Conservation (phyloP, 2,888 invertebrate genomes). For the Serripes groenlandicus region DNA sequence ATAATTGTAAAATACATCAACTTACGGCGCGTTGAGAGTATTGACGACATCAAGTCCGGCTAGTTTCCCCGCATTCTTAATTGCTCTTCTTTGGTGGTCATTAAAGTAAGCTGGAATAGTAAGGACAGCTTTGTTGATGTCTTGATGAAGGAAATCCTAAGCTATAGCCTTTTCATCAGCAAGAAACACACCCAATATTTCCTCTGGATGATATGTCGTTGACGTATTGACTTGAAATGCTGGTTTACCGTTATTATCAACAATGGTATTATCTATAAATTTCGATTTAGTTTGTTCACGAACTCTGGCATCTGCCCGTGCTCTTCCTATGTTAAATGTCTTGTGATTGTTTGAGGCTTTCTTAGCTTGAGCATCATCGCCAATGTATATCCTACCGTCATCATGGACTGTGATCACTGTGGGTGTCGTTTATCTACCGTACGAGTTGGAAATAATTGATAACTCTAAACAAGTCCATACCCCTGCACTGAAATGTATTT, state of each 20-base stretch:
- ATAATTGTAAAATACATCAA: too few relatives aligned
- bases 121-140: not conserved
- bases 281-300: not conserved
- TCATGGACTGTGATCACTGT: not conserved
- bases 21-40: conserved; percentile 13
- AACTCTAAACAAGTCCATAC: not conserved
- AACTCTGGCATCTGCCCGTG: not conserved
- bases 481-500: conserved; percentile 8
- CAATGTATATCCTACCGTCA: conserved; percentile 5
- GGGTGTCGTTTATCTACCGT: conserved; percentile 2
- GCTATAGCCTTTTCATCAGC: not conserved
- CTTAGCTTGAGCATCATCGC: not conserved
- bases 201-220: not conserved
- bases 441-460: not conserved
- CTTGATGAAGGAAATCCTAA: not conserved
- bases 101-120: conserved; percentile 7
- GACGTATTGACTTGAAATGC: not conserved
- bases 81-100: conserved; percentile 7
- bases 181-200: conserved; percentile 3
- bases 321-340: conserved; percentile 6
- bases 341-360: not conserved
- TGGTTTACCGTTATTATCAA: conserved; percentile 6
- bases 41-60: not conserved
- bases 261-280: not conserved
- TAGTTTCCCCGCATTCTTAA: conserved; percentile 13